Conservation (phyloP, 2,113 vertebrate species). For the Gymnogyps californianus region DNA sequence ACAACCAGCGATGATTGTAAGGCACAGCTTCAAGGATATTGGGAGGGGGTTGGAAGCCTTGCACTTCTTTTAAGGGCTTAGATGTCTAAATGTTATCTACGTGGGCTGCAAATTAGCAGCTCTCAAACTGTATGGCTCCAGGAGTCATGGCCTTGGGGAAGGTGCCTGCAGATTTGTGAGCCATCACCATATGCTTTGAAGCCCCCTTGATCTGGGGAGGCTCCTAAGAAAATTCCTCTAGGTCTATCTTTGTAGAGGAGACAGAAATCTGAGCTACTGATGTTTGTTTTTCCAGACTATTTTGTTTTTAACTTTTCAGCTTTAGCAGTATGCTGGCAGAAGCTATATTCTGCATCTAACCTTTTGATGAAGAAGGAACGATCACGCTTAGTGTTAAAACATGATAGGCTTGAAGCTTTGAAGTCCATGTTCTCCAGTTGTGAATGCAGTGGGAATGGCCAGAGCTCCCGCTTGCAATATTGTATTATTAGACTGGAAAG, state of each 20-base stretch:
- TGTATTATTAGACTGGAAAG: background rate
- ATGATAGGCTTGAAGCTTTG: background rate
- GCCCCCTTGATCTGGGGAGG: background rate
- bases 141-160: background rate
- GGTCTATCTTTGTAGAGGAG: background rate
- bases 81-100: background rate
- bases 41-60: background rate
- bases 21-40: background rate
- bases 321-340: background rate
- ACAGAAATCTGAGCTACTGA: background rate
- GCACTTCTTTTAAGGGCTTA: background rate
- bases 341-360: background rate
- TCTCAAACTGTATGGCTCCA: background rate
- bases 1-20: background rate
- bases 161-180: background rate
- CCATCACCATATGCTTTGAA: background rate
- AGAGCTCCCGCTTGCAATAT: background rate
- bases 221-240: background rate
- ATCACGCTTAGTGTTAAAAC: background rate
- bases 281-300: background rate
- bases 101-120: slow-evolving; percentile 3
- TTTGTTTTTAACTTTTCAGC: background rate
- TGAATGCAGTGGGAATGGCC: background rate
- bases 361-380: background rate
- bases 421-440: background rate